Evolutionary conservation across 2,797 vertebrate species (phyloP), one percentile per base, ranked within the genome.

Genomic region (Molothrus aeneus): DNA sequence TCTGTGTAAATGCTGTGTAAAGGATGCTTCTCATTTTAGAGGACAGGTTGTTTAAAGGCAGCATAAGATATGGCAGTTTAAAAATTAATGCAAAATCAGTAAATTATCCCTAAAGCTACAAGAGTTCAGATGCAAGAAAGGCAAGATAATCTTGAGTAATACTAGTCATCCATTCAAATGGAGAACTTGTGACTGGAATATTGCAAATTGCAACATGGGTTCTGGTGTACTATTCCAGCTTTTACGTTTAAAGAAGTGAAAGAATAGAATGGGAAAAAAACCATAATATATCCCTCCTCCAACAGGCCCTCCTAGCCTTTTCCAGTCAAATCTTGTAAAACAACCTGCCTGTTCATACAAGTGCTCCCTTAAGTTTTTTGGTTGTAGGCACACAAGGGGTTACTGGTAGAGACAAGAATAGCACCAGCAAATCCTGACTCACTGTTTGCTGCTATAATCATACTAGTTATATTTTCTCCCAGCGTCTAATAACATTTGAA

Each of bases 341-440:
- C 22, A 64, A 17, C 19, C 15, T 19, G 17, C 54, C 47, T 43
- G 3, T 54, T 80, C 70, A 28, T 60, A 68, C 51, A 68, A 66
- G 25, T 45, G 29, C 40, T 72, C 47, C 63, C 18, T 32, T 24
- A 50, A 28, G 45, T 25, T 61, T 36, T 69, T 85, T 82, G 57
- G 32, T 71, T 50, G 12, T 60, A 65, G 69, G 87, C 79, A 72
- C 0, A 9, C 13, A 24, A 8, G 28, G 83, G 32, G 78, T 92
- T 91, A 84, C 80, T 84, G 32, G 24, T 73, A 60, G 74, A 89
- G 80, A 89, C 93, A 94, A 68, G 71, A 96, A 93, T 87, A 96
- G 93, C 77, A 92, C 24, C 26, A 72, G n/a, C 78, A 93, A 90
- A 86, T 88, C 79, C 91, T 85, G 88, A 94, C 74, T 95, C 86